These are phyloP conservation scores for Orchesella flavescens DNA, from an alignment of 2,888 invertebrate species.

Conservation along the genomic window DNA sequence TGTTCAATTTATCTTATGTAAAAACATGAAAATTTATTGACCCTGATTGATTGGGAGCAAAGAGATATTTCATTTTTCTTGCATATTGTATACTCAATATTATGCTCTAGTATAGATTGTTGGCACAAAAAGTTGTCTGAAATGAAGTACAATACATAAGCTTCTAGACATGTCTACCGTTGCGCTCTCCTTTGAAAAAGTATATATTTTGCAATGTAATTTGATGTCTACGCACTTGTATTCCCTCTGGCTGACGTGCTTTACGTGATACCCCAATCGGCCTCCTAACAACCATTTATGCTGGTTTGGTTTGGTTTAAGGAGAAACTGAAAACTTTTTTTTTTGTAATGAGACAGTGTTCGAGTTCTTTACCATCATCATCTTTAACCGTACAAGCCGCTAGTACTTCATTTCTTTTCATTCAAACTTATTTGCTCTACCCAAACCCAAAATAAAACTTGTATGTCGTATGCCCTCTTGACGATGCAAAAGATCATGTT, in stretches of 20 bases:
- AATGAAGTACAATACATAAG: neutral
- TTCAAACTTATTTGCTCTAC: neutral
- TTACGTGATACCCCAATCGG: no score
- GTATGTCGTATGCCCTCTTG: neutral
- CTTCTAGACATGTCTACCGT: neutral
- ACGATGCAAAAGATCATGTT: neutral
- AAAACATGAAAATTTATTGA: neutral
- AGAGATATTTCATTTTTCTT: neutral
- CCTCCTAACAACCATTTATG: no score
- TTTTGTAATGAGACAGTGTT: no score
- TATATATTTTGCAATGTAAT: neutral
- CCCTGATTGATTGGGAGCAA: constrained; percentile 1
- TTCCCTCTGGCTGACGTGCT: no score
- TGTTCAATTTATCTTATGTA: neutral
- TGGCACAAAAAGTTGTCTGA: neutral
- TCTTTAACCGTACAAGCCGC: neutral
- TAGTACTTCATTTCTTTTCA: neutral
- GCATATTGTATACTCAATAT: no score
- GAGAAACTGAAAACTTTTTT: no score
- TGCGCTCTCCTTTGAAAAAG: neutral
- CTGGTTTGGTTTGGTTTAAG: no score
- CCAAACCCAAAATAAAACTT: neutral
- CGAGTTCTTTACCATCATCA: no score
- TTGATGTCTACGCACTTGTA: neutral
- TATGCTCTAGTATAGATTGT: neutral